These are phyloP conservation scores for Furcifer pardalis DNA, from an alignment of 2,797 vertebrate species.

Conservation along the genomic window DNA sequence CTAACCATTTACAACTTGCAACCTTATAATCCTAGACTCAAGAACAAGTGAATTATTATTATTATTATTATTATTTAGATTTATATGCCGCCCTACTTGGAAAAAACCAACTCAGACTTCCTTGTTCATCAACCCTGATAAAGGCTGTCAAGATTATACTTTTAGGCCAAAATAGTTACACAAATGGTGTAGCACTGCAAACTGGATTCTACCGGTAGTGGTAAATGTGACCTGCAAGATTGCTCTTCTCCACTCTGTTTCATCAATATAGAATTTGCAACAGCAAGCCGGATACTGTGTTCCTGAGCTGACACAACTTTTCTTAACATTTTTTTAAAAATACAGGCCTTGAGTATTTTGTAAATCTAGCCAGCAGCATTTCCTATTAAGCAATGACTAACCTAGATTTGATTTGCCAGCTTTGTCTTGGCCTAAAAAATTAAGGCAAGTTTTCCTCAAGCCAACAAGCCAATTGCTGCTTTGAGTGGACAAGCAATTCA, in stretches of 20 bases:
- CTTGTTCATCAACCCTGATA: neutral
- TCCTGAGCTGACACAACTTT: neutral
- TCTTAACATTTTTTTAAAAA: neutral
- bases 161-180: neutral
- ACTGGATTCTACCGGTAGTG: neutral
- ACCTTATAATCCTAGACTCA: constrained; percentile 7
- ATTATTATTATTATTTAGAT: no score
- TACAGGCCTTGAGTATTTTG: constrained; percentile 1
- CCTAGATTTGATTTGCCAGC: constrained; percentile 33
- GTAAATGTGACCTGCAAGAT: neutral
- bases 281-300: neutral
- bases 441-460: neutral
- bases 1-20: neutral
- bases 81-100: no score
- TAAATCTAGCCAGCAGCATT: neutral
- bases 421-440: constrained; percentile 30
- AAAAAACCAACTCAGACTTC: no score
- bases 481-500: neutral
- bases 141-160: constrained; percentile 1
- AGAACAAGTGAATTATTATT: neutral
- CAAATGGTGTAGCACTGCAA: neutral
- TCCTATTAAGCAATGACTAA: constrained; percentile 17
- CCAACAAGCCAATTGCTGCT: neutral
- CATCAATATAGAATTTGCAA: constrained; percentile 8
- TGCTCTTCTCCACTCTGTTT: neutral